Evolutionary conservation across 2,113 vertebrate species (phyloP).

Genomic region (Bolborhynchus lineola): DNA sequence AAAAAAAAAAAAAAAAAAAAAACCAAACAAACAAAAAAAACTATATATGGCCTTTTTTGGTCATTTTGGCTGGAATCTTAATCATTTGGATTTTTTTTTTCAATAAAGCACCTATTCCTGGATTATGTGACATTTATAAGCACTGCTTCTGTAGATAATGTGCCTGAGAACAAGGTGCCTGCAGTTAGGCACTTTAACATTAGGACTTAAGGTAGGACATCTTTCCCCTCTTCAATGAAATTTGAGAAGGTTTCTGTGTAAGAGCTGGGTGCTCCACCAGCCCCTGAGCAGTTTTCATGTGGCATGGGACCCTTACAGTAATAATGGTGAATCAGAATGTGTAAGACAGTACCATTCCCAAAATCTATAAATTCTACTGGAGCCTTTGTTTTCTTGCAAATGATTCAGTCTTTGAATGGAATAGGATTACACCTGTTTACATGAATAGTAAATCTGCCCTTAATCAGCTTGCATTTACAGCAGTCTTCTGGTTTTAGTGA

Average conservation of each 20-base stretch:
- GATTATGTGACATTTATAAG: neutral
- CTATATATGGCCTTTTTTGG: neutral
- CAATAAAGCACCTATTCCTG: neutral
- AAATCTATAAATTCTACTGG: neutral
- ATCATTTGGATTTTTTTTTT: neutral
- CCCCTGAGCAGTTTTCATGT: neutral
- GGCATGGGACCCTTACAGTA: too few species aligned
- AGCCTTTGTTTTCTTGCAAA: neutral
- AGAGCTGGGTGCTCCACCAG: neutral
- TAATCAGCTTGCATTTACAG: neutral
- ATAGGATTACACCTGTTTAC: neutral
- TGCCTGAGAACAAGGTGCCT: neutral
- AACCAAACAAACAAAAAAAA: neutral
- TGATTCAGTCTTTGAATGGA: neutral
- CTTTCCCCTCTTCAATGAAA: fast-evolving
- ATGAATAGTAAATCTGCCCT: neutral
- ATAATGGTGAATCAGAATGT: neutral
- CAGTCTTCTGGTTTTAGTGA: neutral
- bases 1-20: too few species aligned
- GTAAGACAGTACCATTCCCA: neutral
- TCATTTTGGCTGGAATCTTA: neutral
- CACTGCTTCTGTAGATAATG: neutral
- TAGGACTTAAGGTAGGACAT: neutral
- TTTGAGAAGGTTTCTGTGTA: neutral
- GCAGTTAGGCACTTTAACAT: neutral